Base-by-base conservation (phyloP, 1,140 invertebrate species). In the Maconellicoccus hirsutus region DNA sequence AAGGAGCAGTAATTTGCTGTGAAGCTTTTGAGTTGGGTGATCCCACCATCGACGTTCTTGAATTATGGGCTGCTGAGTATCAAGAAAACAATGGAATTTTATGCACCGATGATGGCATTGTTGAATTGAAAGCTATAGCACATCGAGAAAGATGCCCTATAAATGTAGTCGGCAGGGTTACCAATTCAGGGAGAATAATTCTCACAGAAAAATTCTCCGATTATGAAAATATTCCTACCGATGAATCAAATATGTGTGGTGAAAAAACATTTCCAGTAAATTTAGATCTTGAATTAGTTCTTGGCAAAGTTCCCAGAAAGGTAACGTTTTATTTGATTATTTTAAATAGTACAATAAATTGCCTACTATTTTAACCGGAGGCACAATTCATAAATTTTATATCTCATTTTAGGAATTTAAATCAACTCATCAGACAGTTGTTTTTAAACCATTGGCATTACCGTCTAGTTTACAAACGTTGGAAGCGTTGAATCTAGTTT, bases 1-100 rank as follows among this genome's bases (percentile, higher is more conserved):
- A 86, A 8, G 96, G 96, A 33, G 96, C 95, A 0, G 84, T 95
- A 0, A 95, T 99, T 66, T 92, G 90, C 75, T 88, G 90, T 0
- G 87, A 90, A 71, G 85, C 86, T 76, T 96, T 98, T 78, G 87
- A 94, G 73, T 80, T 98, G 10, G 96, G 95, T 8, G 96, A 98
- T 82, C 91, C 93, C 0, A 98, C 93, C 8, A 89, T 98, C 14
- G 95, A 87, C 69, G 88, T 93, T 0, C 78, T 98, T 71, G 96
- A 98, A 78, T 79, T 98, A 4, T 98, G 96, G 96, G 95, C 94
- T 0, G 96, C 96, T 0, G 96, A 99, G 78, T 99, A 98, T 77
- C 96, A 98, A 82, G 96, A 98, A 80, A 97, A 91, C 74, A 88
- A 98, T 79, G 96, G 95, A 0, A 81, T 96, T 52, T 79, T 98